A percentile compares a stretch with the other conserved stretches of the same genome.
Evolutionary conservation across 2,888 invertebrate species (phyloP).

Genomic region (Hypomecis atomaria): DNA sequence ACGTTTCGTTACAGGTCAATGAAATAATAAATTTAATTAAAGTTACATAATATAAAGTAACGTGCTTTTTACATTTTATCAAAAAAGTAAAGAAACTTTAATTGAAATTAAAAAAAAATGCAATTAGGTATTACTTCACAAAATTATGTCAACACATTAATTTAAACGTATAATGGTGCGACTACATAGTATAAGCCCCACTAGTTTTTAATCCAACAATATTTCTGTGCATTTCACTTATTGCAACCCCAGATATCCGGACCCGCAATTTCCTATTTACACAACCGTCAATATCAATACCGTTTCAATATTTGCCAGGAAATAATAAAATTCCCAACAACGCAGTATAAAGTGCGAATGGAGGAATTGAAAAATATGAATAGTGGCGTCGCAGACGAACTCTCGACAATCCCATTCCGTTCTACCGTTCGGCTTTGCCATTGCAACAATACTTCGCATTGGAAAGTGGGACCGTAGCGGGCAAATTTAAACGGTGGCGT

Average conservation of each 20-base stretch:
- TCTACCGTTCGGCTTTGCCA: conserved; percentile 34
- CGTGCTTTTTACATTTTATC: too few species aligned
- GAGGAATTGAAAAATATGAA: conserved; percentile 61
- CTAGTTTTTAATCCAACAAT: too few species aligned
- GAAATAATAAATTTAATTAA: too few species aligned
- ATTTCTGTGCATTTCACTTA: too few species aligned
- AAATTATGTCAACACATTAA: too few species aligned
- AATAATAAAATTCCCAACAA: conserved; percentile 27
- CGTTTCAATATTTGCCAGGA: conserved; percentile 23
- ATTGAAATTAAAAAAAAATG: too few species aligned
- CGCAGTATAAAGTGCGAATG: conserved; percentile 28
- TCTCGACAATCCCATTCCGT: conserved; percentile 53
- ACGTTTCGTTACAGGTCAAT: too few species aligned
- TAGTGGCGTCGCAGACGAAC: conserved; percentile 37
- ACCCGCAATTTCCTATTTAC: conserved; percentile 5
- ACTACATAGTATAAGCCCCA: too few species aligned
- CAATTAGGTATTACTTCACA: too few species aligned
- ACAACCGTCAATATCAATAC: conserved; percentile 14
- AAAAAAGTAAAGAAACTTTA: too few species aligned
- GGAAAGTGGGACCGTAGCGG: conserved; percentile 39
- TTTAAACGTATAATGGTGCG: too few species aligned
- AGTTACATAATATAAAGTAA: too few species aligned
- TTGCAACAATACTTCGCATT: conserved; percentile 55
- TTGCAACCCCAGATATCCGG: neutral
- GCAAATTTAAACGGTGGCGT: conserved; percentile 43